Conservation (phyloP, 1,140 invertebrate genomes). For the Dufourea novaeangliae region DNA sequence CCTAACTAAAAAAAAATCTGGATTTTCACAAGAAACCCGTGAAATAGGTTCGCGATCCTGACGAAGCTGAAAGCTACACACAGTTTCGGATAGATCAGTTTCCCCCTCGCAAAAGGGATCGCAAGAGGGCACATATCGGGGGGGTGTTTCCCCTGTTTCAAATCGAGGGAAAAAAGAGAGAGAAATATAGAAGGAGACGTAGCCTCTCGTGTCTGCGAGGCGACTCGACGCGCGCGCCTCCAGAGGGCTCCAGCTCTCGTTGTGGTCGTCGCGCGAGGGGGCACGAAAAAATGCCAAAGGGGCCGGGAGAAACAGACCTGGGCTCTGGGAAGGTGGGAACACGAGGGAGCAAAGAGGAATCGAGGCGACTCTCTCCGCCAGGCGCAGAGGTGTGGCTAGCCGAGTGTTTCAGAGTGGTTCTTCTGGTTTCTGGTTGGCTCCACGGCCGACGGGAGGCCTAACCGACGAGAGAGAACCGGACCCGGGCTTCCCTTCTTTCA, state of each 20-base stretch:
- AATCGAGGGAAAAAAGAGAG: conserved; percentile 2
- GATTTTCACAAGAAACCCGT: no score
- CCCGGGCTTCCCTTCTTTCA: conserved; percentile 59
- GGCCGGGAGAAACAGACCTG: conserved; percentile 14
- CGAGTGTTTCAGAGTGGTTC: conserved; percentile 75
- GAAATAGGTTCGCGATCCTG: background rate
- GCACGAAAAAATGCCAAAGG: conserved; percentile 61
- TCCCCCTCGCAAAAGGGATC: background rate
- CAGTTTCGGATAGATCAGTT: background rate
- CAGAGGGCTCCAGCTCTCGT: conserved; percentile 80
- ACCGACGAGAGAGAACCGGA: conserved; percentile 69
- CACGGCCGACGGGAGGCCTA: conserved; percentile 78
- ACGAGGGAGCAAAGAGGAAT: conserved; percentile 60
- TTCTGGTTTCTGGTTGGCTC: conserved; percentile 81
- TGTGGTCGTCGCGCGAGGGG: no score
- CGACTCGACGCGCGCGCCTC: conserved; percentile 56
- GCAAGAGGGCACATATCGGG: background rate
- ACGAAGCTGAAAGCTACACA: no score
- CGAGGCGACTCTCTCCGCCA: conserved; percentile 55
- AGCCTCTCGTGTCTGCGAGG: background rate
- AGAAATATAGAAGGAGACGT: conserved; percentile 8
- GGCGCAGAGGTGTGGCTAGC: conserved; percentile 81
- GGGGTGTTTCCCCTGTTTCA: background rate
- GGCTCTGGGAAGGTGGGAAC: conserved; percentile 37
- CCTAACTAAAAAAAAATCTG: no score